Percentiles rank a stretch among this genome's conserved stretches.
Conservation (phyloP, 2,888 invertebrate genomes). For the Mesorhabditis spiculigera region DNA sequence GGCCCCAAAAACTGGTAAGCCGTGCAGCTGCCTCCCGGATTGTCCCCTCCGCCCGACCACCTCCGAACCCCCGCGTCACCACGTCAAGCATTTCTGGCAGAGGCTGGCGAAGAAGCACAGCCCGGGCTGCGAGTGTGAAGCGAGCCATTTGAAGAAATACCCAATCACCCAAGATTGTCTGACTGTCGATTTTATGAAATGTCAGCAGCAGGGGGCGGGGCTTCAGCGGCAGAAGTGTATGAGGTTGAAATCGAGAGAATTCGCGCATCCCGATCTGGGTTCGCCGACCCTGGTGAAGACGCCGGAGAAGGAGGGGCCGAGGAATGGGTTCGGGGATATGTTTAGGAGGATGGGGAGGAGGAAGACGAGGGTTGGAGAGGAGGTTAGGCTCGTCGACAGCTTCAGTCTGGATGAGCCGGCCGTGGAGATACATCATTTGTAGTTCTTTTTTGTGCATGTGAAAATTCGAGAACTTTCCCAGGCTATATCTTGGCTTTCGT, state of each 20-base stretch:
- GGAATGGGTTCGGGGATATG: not conserved
- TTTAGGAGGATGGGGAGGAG: slow-evolving; percentile 3
- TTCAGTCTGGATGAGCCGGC: not conserved
- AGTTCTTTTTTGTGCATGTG: not conserved
- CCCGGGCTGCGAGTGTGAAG: not conserved
- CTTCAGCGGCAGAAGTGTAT: not conserved
- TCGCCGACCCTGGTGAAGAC: slow-evolving; percentile 1
- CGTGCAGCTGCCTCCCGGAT: not conserved
- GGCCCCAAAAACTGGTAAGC: slow-evolving; percentile 15
- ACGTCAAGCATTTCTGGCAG: not conserved
- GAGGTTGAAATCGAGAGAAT: not conserved
- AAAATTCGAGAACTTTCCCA: too few relatives aligned
- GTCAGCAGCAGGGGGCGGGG: not conserved
- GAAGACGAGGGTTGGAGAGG: not conserved
- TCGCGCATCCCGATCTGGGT: not conserved
- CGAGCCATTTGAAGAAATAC: not conserved
- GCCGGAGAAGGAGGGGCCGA: not conserved
- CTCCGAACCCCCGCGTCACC: not conserved
- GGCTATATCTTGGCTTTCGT: too few relatives aligned
- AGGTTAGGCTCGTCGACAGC: not conserved
- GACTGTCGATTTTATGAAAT: not conserved
- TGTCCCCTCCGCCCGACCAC: slow-evolving; percentile 1
- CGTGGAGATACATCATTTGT: not conserved
- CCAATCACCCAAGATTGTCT: not conserved
- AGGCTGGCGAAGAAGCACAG: not conserved